A percentile compares a stretch with the other conserved stretches of the same genome.
Evolutionary conservation across 2,797 vertebrate genomes (phyloP).

Genomic region (Falco naumanni): DNA sequence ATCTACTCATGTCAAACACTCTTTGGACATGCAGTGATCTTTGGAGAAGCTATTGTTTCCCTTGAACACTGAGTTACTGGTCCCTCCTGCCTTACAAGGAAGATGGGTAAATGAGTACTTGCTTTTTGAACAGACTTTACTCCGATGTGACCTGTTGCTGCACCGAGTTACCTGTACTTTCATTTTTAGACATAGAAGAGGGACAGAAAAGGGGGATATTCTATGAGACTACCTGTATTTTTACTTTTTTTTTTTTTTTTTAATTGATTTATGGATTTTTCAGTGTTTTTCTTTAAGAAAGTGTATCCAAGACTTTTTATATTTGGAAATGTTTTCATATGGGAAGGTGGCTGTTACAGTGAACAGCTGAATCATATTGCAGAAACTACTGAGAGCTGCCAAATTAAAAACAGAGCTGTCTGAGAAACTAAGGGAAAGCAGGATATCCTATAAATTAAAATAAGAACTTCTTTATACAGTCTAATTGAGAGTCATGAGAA

Average conservation of each 20-base stretch:
- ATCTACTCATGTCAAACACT: not conserved
- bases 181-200: not conserved
- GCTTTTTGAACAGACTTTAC: not conserved
- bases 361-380: not conserved
- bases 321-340: not conserved
- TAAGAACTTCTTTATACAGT: not conserved
- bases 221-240: not conserved
- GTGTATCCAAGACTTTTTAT: not conserved
- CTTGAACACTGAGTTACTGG: not conserved
- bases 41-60: not conserved
- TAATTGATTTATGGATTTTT: not conserved
- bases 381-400: not conserved
- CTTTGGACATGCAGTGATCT: not conserved
- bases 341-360: not conserved
- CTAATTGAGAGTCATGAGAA: not conserved
- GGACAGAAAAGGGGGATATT: not conserved
- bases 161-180: not conserved
- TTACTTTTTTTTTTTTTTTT: not conserved
- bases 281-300: not conserved
- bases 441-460: not conserved
- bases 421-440: not conserved
- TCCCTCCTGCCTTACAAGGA: not conserved
- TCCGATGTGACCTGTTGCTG: not conserved
- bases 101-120: not conserved
- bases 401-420: constrained; percentile 4